Evolutionary conservation across 1,140 invertebrate species (phyloP), one percentile per base, ranked within the genome.

Genomic region (Apis cerana): DNA sequence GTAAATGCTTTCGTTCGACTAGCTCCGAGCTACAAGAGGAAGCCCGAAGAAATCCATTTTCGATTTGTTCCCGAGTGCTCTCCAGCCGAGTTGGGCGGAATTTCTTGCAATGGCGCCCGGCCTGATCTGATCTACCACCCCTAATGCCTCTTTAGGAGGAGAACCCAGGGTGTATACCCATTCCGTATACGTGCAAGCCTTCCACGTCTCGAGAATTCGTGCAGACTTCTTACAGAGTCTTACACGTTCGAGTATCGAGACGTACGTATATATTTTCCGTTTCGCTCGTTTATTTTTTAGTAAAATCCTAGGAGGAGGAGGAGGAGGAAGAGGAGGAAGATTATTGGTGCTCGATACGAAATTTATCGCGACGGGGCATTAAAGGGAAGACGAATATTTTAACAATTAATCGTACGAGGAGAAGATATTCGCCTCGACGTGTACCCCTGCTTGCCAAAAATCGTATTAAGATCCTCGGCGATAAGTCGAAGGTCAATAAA

Each of bases 401-500:
- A 61, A n/a, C 48, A 43, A 81, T 85, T 87, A 85, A 88, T 88
- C 72, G 48, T 59, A 11, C 9, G 19, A 74, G 27, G 12, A 50
- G 48, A 2, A 23, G 13, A 43, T 12, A 13, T 69, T n/a, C 19
- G 48, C n/a, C 7, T 13, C 83, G 83, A 87, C 72, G 85, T 71
- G 9, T 33, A 33, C 27, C 27, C 33, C 33, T 43, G 2, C 2
- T 33, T 33, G n/a, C 13, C 8, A 43, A 75, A 69, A 19, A 43
- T 62, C 33, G 85, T 81, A 70, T 90, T 85, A 84, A 90, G 91
- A 92, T 92, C 23, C 19, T 43, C 5, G 1, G 64, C 74, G 92
- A 93, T 92, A 92, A 89, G 84, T 79, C 52, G 80, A 90, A 68
- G 79, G 90, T 90, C 90, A 91, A 91, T 92, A 91, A 88, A 88